Conservation (phyloP, 2,113 vertebrate species). For the Diphyllodes magnificus region DNA sequence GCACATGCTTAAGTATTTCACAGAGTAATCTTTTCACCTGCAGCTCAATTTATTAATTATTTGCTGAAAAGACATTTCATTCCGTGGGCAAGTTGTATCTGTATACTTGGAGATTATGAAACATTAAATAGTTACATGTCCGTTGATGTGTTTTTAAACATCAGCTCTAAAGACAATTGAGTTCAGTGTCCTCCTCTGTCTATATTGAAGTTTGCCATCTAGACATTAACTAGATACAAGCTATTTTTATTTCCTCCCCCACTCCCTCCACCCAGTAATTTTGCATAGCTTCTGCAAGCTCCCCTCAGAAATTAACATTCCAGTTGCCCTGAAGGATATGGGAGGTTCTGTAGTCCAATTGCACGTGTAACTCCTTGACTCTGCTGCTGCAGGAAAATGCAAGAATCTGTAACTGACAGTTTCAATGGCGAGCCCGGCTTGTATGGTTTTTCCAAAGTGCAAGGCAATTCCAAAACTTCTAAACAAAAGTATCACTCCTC, state of each 20-base stretch:
- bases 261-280: not conserved
- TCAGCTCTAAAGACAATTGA: not conserved
- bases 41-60: not conserved
- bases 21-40: not conserved
- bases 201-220: not conserved
- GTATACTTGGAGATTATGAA: not conserved
- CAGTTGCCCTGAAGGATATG: not conserved
- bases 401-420: not conserved
- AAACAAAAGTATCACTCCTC: not conserved
- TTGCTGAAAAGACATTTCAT: not conserved
- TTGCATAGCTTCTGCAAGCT: not conserved
- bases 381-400: not conserved
- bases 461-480: not conserved
- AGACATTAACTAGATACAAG: not conserved
- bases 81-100: not conserved
- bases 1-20: not conserved
- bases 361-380: not conserved
- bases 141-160: not conserved
- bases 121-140: not conserved
- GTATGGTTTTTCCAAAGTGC: not conserved
- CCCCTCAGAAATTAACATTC: not conserved
- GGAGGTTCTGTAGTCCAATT: not conserved
- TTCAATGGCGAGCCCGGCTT: not conserved
- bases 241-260: not conserved
- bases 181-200: not conserved